Base-by-base conservation (phyloP, 2,113 vertebrate species). In the Periophthalmodon schlosseri region DNA sequence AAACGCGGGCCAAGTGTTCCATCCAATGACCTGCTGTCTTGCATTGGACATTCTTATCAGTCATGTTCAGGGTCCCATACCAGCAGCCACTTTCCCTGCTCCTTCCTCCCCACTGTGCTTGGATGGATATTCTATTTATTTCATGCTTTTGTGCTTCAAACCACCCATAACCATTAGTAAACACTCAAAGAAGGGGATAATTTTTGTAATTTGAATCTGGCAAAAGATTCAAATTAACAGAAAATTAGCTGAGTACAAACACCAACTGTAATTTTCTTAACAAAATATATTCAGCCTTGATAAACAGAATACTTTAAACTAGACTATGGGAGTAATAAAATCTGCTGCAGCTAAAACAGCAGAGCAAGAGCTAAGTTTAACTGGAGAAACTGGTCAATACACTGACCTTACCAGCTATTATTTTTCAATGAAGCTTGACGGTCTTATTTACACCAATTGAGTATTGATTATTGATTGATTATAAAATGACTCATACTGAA, bases 21-120 rank as follows among this genome's bases (percentile, higher is more conserved):
- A 34, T 56, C 18, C 66, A 60, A 50, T 73, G 73, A 46, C 52
- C 70, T 52, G 20, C 11, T 21, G 33, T 67, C 33, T 20, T 63
- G 58, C 73, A 52, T 73, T 54, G 73, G 56, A 58, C 74, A 75
- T 73, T 80, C 39, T 76, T 70, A 80, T 70, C 73, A 60, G 57
- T 34, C 47, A 50, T 77, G 52, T 58, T 64, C 68, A 57, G 56
- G 57, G 57, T 68, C 63, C 68, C 69, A 7, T 49, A 16, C 14
- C 28, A n/a, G 52, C 18, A 33, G 34, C 0, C 33, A 65, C 63
- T 65, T 65, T 34, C 20, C 33, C 63, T 5, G 23, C 46, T 69
- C 65, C 39, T 21, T 5, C 14, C 14, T 52, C 16, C 50, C 50
- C 18, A 20, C 7, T 52, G 50, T 20, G 50, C 18, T 5, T 6